phyloP scores from a whole-genome alignment of 1,140 invertebrate species.

The Geopemphigus sp. region DNA sequence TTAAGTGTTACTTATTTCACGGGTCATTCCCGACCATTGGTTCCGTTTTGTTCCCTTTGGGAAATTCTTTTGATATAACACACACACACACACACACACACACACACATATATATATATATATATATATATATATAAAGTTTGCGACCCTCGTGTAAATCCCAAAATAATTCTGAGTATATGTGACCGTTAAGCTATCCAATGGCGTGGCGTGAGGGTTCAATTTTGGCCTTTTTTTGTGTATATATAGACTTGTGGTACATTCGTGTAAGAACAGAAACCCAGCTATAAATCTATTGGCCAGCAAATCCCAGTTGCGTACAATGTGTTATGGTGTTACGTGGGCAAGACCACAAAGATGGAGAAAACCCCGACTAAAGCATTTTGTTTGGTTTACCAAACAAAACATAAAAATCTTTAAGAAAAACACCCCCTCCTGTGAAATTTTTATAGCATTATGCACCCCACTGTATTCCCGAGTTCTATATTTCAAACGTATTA shows the following conservation, averaged over 20 bases:
- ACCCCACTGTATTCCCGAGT: background rate
- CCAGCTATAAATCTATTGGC: constrained; percentile 49
- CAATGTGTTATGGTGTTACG: constrained; percentile 13
- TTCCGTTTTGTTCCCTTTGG: constrained; percentile 2
- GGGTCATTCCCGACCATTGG: constrained; percentile 42
- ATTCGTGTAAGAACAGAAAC: constrained; percentile 17
- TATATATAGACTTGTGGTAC: constrained; percentile 7
- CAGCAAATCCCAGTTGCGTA: constrained; percentile 35
- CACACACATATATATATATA: background rate
- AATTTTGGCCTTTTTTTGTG: constrained; percentile 42
- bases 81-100: background rate
- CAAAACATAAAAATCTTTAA: constrained; percentile 24
- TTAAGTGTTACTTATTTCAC: constrained; percentile 38
- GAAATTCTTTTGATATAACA: background rate
- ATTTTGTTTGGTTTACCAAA: constrained; percentile 38
- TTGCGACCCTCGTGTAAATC: constrained; percentile 41
- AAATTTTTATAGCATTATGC: constrained; percentile 9
- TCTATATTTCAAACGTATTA: background rate
- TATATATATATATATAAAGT: constrained; percentile 20
- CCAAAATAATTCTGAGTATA: constrained; percentile 44
- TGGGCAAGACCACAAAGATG: background rate
- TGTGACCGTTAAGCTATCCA: constrained; percentile 30
- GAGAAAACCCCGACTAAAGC: constrained; percentile 7
- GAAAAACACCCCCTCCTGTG: constrained; percentile 6
- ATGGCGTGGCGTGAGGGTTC: constrained; percentile 14